Base-by-base conservation (phyloP, 2,888 invertebrate species). In the Pimpla rufipes region DNA sequence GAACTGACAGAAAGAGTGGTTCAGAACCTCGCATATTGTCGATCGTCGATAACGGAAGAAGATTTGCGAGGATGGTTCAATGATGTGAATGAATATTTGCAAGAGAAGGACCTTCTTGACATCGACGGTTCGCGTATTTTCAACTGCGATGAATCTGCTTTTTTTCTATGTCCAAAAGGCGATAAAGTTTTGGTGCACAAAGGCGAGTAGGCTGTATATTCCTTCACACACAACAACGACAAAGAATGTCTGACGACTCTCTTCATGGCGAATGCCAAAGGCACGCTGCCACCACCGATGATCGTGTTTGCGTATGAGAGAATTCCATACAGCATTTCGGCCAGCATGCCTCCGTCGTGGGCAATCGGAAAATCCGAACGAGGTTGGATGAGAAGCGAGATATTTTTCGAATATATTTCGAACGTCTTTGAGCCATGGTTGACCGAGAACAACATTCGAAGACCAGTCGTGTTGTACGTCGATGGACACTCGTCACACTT, bases 401-500 rank as follows among this genome's bases (percentile, higher is more conserved):
- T 37, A 4, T 85, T 86, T 76, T 82, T 78, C 40, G 76, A 84
- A 62, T 86, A 84, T 23, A 75, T 86, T 7, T 59, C 42, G 5
- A 82, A 86, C 40, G 52, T 83, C 55, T 86, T 85, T 66, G 66
- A 81, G 29, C 78, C 81, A 10, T 85, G 86, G 81, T 76, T 79
- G 37, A 23, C 79, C 4, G 21, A 29, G 40, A 78, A 86, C 10
- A 42, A 81, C 7, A 81, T 85, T 23, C 42, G 37, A 47, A 68
- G 76, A 11, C 86, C 87, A 18, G 66, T 86, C 13, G 70, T 86
- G 10, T n/a, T 86, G 40, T 86, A 79, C 52, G 29, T 86, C n/a
- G 85, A 87, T 81, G 87, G 87, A 1, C 85, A 87, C 80, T 81
- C 78, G 55, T 87, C 87, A n/a, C 87, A 89, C 66, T 50, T 86